Percentiles rank a stretch among this genome's conserved stretches.
phyloP scores from a whole-genome alignment of 2,888 invertebrate genomes.

The Gisinianus flammeolus region DNA sequence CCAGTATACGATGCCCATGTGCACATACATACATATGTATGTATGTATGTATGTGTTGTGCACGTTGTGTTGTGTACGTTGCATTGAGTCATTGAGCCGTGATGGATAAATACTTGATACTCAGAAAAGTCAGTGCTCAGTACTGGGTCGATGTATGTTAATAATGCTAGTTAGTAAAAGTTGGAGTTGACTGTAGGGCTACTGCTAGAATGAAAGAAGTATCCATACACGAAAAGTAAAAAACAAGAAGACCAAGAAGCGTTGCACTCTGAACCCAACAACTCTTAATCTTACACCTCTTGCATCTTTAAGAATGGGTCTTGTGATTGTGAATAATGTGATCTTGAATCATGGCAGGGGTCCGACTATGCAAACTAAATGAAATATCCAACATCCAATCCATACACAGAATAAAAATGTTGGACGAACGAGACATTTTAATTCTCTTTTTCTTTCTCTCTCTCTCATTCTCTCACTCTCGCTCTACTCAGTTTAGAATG shows the following conservation, averaged over 20 bases:
- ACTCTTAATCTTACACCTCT: constrained; percentile 41
- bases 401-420: constrained; percentile 9
- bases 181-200: not conserved
- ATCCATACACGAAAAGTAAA: not conserved
- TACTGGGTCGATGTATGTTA: not conserved
- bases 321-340: constrained; percentile 49
- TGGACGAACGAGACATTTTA: constrained; percentile 35
- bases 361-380: constrained; percentile 16
- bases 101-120: too few relatives aligned
- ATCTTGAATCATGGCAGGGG: constrained; percentile 49
- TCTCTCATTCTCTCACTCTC: not conserved
- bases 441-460: constrained; percentile 2
- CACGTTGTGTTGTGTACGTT: not conserved
- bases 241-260: constrained; percentile 14
- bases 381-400: not conserved
- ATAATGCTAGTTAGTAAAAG: not conserved
- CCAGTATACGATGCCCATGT: not conserved
- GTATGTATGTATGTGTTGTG: not conserved
- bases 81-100: not conserved
- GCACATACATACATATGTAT: not conserved
- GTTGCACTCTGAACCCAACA: constrained; percentile 37
- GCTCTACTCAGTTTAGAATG: not conserved
- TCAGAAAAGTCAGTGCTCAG: too few relatives aligned
- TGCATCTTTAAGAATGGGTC: constrained; percentile 35
- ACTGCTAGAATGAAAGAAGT: not conserved